Evolutionary conservation across 2,888 invertebrate species (phyloP), one percentile per base, ranked within the genome.

Genomic region (Leptopilina drosophilae): DNA sequence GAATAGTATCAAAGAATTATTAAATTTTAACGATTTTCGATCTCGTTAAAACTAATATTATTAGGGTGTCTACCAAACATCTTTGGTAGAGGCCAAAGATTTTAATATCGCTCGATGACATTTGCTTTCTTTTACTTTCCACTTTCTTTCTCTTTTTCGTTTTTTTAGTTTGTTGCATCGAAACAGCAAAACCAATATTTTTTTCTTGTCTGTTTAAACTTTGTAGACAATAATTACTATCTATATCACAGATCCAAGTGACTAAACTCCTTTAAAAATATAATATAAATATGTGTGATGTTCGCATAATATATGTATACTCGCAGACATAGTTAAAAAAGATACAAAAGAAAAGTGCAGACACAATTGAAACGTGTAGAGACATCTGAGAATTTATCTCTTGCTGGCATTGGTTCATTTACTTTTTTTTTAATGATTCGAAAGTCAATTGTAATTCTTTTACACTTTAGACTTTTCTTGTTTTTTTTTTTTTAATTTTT

Each of bases 231-330:
- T 91, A 91, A 91, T 91, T 91, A 91, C 91, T 91, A 91, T 90
- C 91, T 91, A 91, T 91, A 91, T 91, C 91, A 91, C 91, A 91
- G 91, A 91, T 91, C 87, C 91, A 91, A 91, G 91, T 91, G 91
- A 91, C 91, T 91, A 91, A 90, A 91, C 90, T 91, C 88, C 89
- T 91, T 91, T 90, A 90, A 91, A 91, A 91, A 91, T 91, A 91
- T 91, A 91, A 90, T 86, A 87, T 86, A 87, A 87, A 86, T 85
- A 86, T 85, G 85, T 85, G 88, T 88, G 87, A 88, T 88, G 88
- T 88, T 88, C 86, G 88, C 86, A 88, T 86, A 88, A 87, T 87
- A 87, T 85, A 86, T 82, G 85, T 84, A 87, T 83, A 86, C 85
- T 85, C 86, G 85, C 84, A 86, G 85, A 88, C 87, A 85, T 86